phyloP scores from a whole-genome alignment of 1,140 invertebrate genomes.

The Bombus sibiricus region DNA sequence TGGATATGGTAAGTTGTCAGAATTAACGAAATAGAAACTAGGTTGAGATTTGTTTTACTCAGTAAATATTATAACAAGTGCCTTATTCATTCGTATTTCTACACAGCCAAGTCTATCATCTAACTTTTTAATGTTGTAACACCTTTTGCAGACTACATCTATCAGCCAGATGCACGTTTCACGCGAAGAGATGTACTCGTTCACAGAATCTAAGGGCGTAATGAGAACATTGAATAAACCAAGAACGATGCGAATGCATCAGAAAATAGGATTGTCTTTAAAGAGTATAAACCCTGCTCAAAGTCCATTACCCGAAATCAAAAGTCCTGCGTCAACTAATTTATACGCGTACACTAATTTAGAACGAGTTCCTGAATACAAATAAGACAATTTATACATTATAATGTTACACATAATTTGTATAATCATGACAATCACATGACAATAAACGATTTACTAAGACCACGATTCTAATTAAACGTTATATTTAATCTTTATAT shows the following conservation, averaged over 20 bases:
- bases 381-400: not conserved
- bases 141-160: conserved; percentile 34
- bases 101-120: too few species aligned
- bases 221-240: conserved; percentile 36
- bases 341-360: conserved; percentile 37
- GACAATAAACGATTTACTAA: too few species aligned
- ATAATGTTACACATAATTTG: not conserved
- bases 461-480: too few species aligned
- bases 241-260: conserved; percentile 36
- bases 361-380: not conserved
- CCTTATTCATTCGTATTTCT: not conserved
- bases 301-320: conserved; percentile 14
- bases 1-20: conserved; percentile 49
- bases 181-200: conserved; percentile 25
- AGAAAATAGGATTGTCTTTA: conserved; percentile 46
- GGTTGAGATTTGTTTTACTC: too few species aligned
- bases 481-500: too few species aligned
- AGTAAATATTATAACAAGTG: too few species aligned
- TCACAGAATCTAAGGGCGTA: conserved; percentile 33
- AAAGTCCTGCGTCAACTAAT: conserved; percentile 47
- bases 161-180: conserved; percentile 29
- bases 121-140: not conserved
- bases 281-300: conserved; percentile 25
- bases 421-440: not conserved
- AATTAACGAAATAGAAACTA: not conserved